These are phyloP conservation scores for Macaca mulatta DNA, from an alignment of 2,113 vertebrate species.

Conservation along the genomic window DNA sequence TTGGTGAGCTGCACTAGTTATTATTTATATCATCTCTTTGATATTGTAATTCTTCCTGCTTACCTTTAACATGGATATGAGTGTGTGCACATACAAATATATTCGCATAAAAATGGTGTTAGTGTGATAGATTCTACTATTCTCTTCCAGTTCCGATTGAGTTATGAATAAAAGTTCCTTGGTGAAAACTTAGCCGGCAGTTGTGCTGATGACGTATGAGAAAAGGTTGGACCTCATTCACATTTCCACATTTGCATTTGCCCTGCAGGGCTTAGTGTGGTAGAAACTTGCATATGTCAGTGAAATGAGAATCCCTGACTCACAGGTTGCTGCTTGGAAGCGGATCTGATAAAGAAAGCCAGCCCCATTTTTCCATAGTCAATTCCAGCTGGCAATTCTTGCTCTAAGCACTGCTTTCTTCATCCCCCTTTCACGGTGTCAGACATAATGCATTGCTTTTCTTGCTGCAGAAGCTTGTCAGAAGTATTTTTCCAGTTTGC, in stretches of 20 bases:
- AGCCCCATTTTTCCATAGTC: not conserved
- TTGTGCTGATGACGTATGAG: conserved; percentile 20
- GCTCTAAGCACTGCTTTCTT: conserved; percentile 24
- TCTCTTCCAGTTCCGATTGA: not conserved
- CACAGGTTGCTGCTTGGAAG: conserved; percentile 15
- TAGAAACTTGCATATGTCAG: conserved; percentile 27
- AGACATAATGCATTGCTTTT: not conserved
- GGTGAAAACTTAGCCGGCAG: not conserved
- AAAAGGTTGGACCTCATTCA: not conserved
- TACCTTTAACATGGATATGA: not conserved
- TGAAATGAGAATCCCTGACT: conserved; percentile 13
- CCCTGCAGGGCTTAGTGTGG: not conserved
- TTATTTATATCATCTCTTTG: not conserved
- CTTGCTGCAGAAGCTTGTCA: not conserved
- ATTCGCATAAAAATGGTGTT: not conserved
- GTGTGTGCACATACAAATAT: not conserved
- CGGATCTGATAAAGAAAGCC: not conserved
- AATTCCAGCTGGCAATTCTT: conserved; percentile 15
- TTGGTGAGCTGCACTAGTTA: not conserved
- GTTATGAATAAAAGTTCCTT: not conserved
- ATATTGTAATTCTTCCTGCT: not conserved
- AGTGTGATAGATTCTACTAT: fast-evolving
- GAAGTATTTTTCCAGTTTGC: not conserved
- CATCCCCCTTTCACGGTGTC: not conserved
- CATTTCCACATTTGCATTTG: not conserved